Evolutionary conservation across 2,797 vertebrate species (phyloP).

Genomic region (Spatula versicolor): DNA sequence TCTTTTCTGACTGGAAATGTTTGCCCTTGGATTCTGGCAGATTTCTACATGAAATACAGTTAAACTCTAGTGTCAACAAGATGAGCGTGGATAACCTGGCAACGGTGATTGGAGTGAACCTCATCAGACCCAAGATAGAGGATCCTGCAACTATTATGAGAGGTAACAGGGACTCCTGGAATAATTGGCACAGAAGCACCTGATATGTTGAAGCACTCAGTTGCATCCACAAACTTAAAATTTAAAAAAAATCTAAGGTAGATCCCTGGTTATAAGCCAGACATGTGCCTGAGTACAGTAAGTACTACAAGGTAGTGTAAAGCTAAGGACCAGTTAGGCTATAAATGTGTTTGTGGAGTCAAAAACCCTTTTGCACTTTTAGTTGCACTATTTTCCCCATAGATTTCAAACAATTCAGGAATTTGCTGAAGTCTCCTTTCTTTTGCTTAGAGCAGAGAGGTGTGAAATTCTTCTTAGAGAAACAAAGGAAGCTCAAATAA

Average conservation of each 20-base stretch:
- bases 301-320: neutral
- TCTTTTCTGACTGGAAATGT: neutral
- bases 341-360: neutral
- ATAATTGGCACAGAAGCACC: neutral
- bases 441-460: neutral
- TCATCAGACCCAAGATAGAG: slow-evolving; percentile 91
- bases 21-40: slow-evolving; percentile 69
- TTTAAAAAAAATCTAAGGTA: neutral
- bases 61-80: slow-evolving; percentile 89
- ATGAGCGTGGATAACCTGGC: slow-evolving; percentile 98
- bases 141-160: slow-evolving; percentile 94
- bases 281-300: neutral
- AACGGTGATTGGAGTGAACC: slow-evolving; percentile 96
- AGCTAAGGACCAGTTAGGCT: neutral
- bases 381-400: neutral
- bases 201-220: neutral
- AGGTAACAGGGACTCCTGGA: slow-evolving; percentile 77
- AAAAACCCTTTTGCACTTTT: neutral
- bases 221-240: neutral
- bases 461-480: neutral
- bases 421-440: neutral
- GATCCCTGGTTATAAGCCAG: neutral
- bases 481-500: neutral
- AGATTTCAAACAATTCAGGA: neutral
- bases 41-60: slow-evolving; percentile 93